phyloP scores from a whole-genome alignment of 1,140 invertebrate genomes.

The Scaptomyza pallida region DNA sequence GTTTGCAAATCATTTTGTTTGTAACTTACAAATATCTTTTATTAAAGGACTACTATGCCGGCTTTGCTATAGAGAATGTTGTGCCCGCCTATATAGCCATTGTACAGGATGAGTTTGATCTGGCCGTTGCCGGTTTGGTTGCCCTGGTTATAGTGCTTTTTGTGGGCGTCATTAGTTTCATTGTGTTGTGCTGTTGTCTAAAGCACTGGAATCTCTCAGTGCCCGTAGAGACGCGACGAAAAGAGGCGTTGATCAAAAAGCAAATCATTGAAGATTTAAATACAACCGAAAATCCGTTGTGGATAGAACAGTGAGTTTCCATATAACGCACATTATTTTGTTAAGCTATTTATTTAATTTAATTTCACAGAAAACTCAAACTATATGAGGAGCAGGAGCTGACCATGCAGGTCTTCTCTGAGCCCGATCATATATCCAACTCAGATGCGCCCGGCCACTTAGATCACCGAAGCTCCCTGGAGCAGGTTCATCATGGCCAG shows the following conservation, averaged over 20 bases:
- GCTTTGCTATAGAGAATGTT: conserved; percentile 93
- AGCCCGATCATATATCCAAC: conserved; percentile 85
- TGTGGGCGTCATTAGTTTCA: conserved; percentile 93
- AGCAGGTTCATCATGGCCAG: conserved; percentile 84
- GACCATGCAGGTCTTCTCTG: conserved; percentile 96
- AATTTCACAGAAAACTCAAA: conserved; percentile 89
- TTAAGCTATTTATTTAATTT: conserved; percentile 14
- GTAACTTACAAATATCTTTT: background rate
- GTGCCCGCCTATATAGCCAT: conserved; percentile 87
- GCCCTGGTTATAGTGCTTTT: conserved; percentile 93
- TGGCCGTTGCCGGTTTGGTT: conserved; percentile 92
- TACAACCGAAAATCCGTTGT: conserved; percentile 95
- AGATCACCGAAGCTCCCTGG: conserved; percentile 78
- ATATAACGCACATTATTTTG: background rate
- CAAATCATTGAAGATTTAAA: conserved; percentile 93
- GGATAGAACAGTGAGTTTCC: conserved; percentile 93
- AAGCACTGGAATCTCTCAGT: conserved; percentile 89
- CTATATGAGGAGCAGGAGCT: conserved; percentile 96
- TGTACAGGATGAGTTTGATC: conserved; percentile 91
- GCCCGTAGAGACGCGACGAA: conserved; percentile 85
- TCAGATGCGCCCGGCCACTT: conserved; percentile 80
- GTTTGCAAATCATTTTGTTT: conserved; percentile 74
- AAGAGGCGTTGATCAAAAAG: conserved; percentile 92
- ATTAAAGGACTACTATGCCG: conserved; percentile 84
- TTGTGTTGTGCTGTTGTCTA: conserved; percentile 94